Evolutionary conservation across 64 coral and sea anemone genomes (phyloP).

Genomic region (Dendronephthya gigantea): DNA sequence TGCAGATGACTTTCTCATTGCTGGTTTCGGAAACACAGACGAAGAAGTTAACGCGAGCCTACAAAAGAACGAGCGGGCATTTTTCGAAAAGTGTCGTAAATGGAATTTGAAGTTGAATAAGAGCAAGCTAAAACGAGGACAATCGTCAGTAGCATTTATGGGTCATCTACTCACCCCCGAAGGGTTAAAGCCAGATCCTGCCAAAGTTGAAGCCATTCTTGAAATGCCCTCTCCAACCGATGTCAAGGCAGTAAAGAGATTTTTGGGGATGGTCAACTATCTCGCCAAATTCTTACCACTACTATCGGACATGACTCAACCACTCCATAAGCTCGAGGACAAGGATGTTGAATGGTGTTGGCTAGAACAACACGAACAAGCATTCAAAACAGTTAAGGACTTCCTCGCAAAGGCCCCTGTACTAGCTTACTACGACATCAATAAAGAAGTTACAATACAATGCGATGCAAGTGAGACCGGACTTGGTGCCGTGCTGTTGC

Average conservation of each 20-base stretch:
- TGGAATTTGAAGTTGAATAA: conserved; percentile 35
- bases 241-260: not conserved
- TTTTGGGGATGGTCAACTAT: not conserved
- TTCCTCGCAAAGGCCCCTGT: not conserved
- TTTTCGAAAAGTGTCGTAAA: conserved; percentile 21
- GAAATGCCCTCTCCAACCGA: not conserved
- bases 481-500: too few relatives aligned
- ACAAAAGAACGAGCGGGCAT: not conserved
- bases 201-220: conserved; percentile 15
- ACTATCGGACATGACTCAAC: not conserved
- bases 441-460: too few relatives aligned
- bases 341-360: not conserved
- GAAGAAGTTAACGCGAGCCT: not conserved
- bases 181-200: conserved; percentile 20
- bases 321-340: not conserved
- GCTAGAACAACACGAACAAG: not conserved
- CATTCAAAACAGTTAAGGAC: not conserved
- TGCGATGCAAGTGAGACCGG: too few relatives aligned
- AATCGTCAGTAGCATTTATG: not conserved
- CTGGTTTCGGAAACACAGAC: conserved; percentile 6
- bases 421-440: not conserved
- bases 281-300: not conserved
- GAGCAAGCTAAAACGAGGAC: conserved; percentile 17
- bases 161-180: not conserved
- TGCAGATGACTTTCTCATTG: not conserved